Evolutionary conservation across 53 echinoderm and acorn worm species (phyloP).

Genomic region (Henricia sp.): DNA sequence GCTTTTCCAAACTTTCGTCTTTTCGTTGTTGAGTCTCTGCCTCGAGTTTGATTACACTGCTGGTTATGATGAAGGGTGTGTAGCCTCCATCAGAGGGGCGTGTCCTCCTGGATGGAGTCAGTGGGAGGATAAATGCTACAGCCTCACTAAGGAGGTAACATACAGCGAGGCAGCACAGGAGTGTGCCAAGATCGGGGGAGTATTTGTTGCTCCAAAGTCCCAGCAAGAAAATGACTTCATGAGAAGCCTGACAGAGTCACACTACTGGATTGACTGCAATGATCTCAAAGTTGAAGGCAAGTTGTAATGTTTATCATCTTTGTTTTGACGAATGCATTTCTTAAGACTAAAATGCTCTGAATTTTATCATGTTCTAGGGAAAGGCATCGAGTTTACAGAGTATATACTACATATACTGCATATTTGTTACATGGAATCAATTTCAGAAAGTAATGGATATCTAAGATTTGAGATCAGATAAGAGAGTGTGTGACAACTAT

Average conservation of each 20-base stretch:
- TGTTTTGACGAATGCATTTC: too few relatives aligned
- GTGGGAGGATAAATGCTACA: conserved; percentile 2
- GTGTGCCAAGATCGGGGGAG: background rate
- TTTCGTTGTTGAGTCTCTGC: background rate
- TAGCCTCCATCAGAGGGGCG: background rate
- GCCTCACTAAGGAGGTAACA: background rate
- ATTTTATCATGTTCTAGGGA: too few relatives aligned
- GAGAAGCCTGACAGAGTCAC: background rate
- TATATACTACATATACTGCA: too few relatives aligned
- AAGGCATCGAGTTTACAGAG: too few relatives aligned
- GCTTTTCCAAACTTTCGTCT: too few relatives aligned
- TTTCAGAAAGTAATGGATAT: background rate
- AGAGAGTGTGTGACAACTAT: too few relatives aligned
- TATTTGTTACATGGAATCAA: background rate
- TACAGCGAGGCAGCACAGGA: background rate
- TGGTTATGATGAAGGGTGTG: background rate
- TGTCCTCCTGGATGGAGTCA: background rate
- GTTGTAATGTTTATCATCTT: background rate
- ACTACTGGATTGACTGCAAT: conserved; percentile 15
- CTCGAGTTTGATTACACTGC: background rate
- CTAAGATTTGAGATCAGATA: too few relatives aligned
- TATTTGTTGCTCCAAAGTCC: background rate
- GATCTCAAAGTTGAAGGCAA: background rate
- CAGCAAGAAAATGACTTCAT: background rate
- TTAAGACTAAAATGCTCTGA: too few relatives aligned